Conservation (phyloP, 2,113 vertebrate species). For the Oncorhynchus gorbuscha region DNA sequence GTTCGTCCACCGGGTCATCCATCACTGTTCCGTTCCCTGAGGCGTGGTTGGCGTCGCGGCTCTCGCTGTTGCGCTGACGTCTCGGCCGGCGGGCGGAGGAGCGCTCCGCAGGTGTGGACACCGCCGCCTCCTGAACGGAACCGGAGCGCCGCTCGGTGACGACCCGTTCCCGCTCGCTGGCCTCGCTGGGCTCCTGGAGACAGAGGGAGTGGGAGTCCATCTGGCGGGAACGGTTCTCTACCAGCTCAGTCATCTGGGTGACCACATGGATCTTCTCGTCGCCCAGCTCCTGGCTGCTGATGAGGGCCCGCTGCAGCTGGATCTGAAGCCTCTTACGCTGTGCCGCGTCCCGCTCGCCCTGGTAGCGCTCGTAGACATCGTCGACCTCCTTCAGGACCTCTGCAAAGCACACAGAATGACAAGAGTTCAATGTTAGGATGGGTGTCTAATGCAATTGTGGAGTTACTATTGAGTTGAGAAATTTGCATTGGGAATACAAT, state of each 20-base stretch:
- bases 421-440: too few species aligned
- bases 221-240: constrained; percentile 93
- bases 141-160: constrained; percentile 69
- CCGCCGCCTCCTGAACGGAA: constrained; percentile 38
- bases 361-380: constrained; percentile 92
- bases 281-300: constrained; percentile 93
- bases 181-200: constrained; percentile 84
- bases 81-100: constrained; percentile 85
- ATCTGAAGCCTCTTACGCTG: constrained; percentile 92
- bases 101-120: constrained; percentile 74
- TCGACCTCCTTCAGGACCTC: constrained; percentile 97
- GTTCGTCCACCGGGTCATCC: constrained; percentile 79
- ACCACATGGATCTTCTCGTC: constrained; percentile 98
- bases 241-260: constrained; percentile 93
- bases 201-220: constrained; percentile 85
- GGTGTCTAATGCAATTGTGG: too few species aligned
- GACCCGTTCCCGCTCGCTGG: constrained; percentile 74
- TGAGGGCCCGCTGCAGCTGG: constrained; percentile 92
- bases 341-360: constrained; percentile 84
- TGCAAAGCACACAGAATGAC: constrained; percentile 50
- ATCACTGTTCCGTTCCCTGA: constrained; percentile 83
- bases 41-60: constrained; percentile 88
- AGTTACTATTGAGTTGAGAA: too few species aligned
- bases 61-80: constrained; percentile 92
- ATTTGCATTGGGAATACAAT: too few species aligned